Base-by-base conservation (phyloP, 2,113 vertebrate species). In the Pholis gunnellus region DNA sequence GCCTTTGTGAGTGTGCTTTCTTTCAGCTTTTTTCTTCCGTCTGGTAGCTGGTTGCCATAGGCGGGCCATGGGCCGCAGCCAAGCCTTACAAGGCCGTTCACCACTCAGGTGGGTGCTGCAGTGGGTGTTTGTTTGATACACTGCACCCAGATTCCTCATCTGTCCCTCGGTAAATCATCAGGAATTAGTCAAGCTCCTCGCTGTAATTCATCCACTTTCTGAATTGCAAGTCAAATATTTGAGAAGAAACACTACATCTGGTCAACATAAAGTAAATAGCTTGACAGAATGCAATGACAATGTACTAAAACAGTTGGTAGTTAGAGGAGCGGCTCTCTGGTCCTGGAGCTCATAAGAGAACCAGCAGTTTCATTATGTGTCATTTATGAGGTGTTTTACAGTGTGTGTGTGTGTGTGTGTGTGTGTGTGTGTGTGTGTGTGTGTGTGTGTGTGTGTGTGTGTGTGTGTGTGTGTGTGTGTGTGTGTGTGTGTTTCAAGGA, bases 11-110 rank as follows among this genome's bases (percentile, higher is more conserved):
- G 80, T 36, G 87, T 74, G 88, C 72, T 84, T 90, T 90, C 69
- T 84, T 83, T 85, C 59, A n/a, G 76, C 66, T 81, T 75, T 89
- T 81, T 80, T 82, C 72, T 61, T 67, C 61, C 31, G 29, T 29
- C 84, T 31, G 74, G 87, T 92, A 90, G 88, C 93, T 64, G 83
- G 87, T 89, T 93, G 93, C 92, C 92, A 93, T 88, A 74, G 87
- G 85, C 75, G 29, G 77, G 38, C 82, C 72, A 42, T 75, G 72
- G 88, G 88, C 81, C 42, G 70, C 76, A 65, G 89, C 78, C 89
- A 75, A 84, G 72, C 79, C 84, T 85, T 68, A 60, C 72, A 73
- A 77, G 81, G 86, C 86, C 56, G 44, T 27, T 56, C 83, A 79
- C 69, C 90, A 46, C 87, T 89, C 90, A 94, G 91, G 92, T 93